Base-by-base conservation (phyloP, 64 coral and sea anemone genomes). In the Stylophora pistillata region DNA sequence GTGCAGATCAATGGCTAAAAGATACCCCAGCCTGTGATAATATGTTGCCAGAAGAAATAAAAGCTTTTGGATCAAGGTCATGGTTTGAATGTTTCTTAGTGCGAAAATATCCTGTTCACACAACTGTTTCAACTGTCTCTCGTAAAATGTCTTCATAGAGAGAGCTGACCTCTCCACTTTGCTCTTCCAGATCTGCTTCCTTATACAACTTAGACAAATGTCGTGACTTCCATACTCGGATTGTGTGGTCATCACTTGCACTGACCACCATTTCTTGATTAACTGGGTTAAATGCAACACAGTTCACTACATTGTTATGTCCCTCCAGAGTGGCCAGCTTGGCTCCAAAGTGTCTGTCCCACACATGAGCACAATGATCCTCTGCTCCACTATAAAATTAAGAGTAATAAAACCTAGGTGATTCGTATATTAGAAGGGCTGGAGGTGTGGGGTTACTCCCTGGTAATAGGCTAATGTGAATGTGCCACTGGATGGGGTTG, bases 241-340 rank as follows among this genome's bases (percentile, higher is more conserved):
- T 83, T 13, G 91, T 96, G 41, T 96, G 87, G 31, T 96, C 95
- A 90, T 96, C 95, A 72, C 95, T 96, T 66, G 95, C 95, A 23
- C 95, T 96, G 5, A 96, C 88, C 58, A 96, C 28, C 81, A 96
- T 93, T 21, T 93, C 87, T 53, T 88, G 87, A 18, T 96, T 78
- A 10, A 57, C 63, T n/a, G 95, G 95, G 27, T 93, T 96, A 28
- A 96, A 93, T 0, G 95, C 87, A n/a, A 96, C 95, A 32, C 87
- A 92, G 73, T 96, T 96, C 18, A 96, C 95, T 0, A 96, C 91
- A 78, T 96, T 77, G 52, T 59, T 73, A 80, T 96, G 95, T 27
- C 95, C 95, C 34, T 87, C 25, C 0, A 96, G 82, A 3, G 91
- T 96, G 18, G 95, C 91, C 53, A 96, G 65, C 76, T 96, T 96